These are phyloP conservation scores for Stichodactyla helianthus DNA, from an alignment of 64 coral and sea anemone genomes.

Conservation along the genomic window DNA sequence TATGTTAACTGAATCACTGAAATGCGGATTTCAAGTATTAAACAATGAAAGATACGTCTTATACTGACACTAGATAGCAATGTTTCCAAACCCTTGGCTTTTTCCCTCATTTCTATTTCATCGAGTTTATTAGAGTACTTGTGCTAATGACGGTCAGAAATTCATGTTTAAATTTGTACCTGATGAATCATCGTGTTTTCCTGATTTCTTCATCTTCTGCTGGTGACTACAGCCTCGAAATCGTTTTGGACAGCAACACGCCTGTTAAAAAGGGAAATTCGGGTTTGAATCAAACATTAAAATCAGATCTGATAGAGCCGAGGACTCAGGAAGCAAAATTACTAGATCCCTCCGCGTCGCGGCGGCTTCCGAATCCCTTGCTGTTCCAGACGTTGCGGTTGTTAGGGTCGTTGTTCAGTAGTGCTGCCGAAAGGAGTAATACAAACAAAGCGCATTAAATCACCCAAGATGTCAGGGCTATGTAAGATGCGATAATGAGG, in stretches of 20 bases:
- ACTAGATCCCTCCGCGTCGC: neutral
- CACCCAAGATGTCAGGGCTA: neutral
- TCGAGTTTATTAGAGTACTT: too few relatives aligned
- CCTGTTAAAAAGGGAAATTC: neutral
- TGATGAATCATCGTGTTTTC: neutral
- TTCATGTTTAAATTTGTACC: neutral
- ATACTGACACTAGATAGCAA: too few relatives aligned
- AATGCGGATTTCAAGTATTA: too few relatives aligned
- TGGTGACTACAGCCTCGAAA: neutral
- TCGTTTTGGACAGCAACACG: neutral
- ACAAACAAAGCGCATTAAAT: neutral
- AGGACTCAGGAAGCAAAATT: neutral
- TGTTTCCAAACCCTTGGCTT: too few relatives aligned
- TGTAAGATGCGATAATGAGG: neutral
- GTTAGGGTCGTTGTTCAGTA: neutral
- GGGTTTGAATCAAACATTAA: neutral
- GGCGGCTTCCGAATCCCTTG: neutral
- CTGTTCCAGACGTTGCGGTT: slow-evolving; percentile 6
- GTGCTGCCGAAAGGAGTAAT: neutral
- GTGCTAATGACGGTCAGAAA: neutral
- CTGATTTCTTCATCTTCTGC: neutral
- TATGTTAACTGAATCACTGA: too few relatives aligned
- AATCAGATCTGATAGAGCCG: neutral
- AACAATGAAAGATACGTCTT: too few relatives aligned
- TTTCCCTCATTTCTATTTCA: too few relatives aligned